Evolutionary conservation across 2,888 invertebrate genomes (phyloP), one percentile per base, ranked within the genome.

Genomic region (Harpalus rufipes): DNA sequence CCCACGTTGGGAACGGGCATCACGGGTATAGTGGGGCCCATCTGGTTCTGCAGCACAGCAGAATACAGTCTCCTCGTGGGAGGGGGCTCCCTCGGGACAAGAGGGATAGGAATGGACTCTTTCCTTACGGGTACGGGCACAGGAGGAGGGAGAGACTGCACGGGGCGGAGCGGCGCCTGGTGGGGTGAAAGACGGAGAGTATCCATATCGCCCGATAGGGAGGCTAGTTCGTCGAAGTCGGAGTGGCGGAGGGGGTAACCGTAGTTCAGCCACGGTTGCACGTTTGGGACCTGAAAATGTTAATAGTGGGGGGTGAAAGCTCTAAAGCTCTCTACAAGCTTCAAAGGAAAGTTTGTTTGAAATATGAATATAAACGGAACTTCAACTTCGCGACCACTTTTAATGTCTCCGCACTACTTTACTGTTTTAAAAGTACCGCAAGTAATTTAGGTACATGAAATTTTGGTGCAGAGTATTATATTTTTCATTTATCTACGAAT

Each of bases 41-140:
- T 25, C 8, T 87, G 39, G n/a, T 91, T 91, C 87, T 91, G 91
- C 6, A 91, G 88, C 4, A 91, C 91, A 21, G 90, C 91, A 5
- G 91, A 91, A 85, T 91, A 91, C 4, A 90, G 85, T 84, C 90
- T 87, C 68, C 88, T 87, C 59, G 84, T 78, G 83, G 86, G 86
- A 32, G 80, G 85, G 81, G 84, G 16, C 25, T 25, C 56, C 51
- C n/a, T 58, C 25, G 56, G 21, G n/a, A 16, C 25, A 0, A 76
- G 6, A 65, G 16, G 14, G 7, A 10, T 25, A 5, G 80, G 7
- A n/a, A 58, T 7, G 21, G 44, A 51, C 44, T 51, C 44, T 12
- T 51, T 51, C 10, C 44, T 16, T 39, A 5, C 32, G 10, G 58
- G 59, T 25, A 12, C 18, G 10, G 21, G 51, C 86, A 92, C 92